These are phyloP conservation scores for Prionailurus viverrinus DNA, from an alignment of 2,113 vertebrate genomes.

Conservation along the genomic window DNA sequence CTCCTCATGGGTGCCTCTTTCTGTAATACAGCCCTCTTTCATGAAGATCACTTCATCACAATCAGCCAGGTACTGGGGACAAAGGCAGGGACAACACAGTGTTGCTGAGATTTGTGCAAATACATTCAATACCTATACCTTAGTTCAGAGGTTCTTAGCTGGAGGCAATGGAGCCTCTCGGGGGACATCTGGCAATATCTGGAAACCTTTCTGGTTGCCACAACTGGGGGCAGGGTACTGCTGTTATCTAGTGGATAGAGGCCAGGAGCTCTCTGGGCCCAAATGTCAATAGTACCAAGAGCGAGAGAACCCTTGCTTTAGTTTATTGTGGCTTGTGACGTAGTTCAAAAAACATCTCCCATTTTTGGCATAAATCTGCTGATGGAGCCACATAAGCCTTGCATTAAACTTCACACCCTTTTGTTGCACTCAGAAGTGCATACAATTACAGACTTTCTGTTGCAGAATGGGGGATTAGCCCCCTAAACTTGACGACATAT, in stretches of 20 bases:
- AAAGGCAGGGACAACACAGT: slow-evolving; percentile 53
- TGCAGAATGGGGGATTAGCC: not conserved
- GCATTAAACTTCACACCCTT: not conserved
- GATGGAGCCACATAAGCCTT: not conserved
- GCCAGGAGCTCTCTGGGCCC: not conserved
- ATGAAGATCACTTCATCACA: slow-evolving; percentile 96
- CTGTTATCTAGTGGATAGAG: not conserved
- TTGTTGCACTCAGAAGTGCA: not conserved
- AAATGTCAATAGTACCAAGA: not conserved
- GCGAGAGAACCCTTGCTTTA: not conserved
- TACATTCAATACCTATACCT: not conserved
- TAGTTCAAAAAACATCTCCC: not conserved
- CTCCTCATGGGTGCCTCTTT: slow-evolving; percentile 94
- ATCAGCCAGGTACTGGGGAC: slow-evolving; percentile 93
- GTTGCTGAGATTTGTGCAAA: not conserved
- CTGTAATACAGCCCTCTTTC: slow-evolving; percentile 94
- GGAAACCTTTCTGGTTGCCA: not conserved
- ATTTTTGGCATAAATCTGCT: not conserved
- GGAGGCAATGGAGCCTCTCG: not conserved
- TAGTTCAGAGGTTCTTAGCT: not conserved
- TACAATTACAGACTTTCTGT: not conserved
- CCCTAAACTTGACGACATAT: not conserved
- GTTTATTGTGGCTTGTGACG: not conserved
- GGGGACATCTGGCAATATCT: not conserved
- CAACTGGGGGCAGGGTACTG: not conserved